Base-by-base conservation (phyloP, 37 sponge, comb jelly and placozoan species). In the Halisarca cf. caerulea region DNA sequence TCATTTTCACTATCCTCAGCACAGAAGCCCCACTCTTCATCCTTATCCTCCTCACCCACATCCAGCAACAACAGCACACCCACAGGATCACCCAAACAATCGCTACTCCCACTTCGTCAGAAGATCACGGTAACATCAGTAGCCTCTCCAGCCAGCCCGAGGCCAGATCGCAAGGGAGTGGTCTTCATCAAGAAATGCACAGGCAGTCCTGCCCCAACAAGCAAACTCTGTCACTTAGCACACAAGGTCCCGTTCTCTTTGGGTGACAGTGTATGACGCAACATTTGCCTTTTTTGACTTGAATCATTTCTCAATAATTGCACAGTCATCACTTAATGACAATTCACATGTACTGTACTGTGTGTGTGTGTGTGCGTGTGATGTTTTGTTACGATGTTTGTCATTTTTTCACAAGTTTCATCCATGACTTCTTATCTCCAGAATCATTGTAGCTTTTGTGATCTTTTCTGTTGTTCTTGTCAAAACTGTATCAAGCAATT, bases 161-260 rank as follows among this genome's bases (percentile, higher is more conserved):
- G 71, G 7, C 71, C 71, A 3, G 71, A 69, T 28, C 33, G 71
- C 2, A 69, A 69, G 37, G 71, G 71, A 2, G 36, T 69, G 3
- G 37, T 69, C 36, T 69, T 34, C 37, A 36, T 69, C 33, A 32
- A 69, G 37, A n/a, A 28, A 28, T 69, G 37, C 37, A 30, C 37
- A 36, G 71, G 71, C 71, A 69, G 71, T 11, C 71, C 71, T 8
- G 71, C 34, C 5, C 71, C 71, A 20, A 25, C 66, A 8, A 69
- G 71, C 37, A 69, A 69, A 28, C 37, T 69, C 20, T 69, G 71
- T 69, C 71, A 69, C 35, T 69, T 69, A 28, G 71, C 32, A 3
- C 33, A 69, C 37, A 69, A 69, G 37, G 71, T 28, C 18, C 32
- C 71, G n/a, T n/a, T n/a, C n/a, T n/a, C n/a, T n/a, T n/a, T n/a